phyloP scores from a whole-genome alignment of 2,113 vertebrate species.

The Heptranchias perlo region DNA sequence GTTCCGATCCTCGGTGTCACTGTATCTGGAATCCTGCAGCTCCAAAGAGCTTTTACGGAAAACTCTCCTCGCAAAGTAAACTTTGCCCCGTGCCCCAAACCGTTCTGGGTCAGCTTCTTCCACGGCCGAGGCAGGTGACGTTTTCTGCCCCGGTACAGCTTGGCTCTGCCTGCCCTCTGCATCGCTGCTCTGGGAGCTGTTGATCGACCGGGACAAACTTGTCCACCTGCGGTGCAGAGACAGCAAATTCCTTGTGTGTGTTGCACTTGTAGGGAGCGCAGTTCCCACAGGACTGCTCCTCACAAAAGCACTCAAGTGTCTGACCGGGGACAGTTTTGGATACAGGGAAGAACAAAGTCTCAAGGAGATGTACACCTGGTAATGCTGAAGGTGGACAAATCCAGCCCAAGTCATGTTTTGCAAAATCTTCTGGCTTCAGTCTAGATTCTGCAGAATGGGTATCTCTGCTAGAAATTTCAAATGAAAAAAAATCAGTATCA shows the following conservation, averaged over 20 bases:
- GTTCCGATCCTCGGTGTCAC: slow-evolving; percentile 45
- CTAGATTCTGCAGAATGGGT: not conserved
- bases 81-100: slow-evolving; percentile 58
- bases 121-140: not conserved
- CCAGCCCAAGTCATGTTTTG: not conserved
- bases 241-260: not conserved
- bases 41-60: slow-evolving; percentile 62
- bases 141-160: not conserved
- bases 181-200: not conserved
- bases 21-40: slow-evolving; percentile 53
- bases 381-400: not conserved
- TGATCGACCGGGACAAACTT: not conserved
- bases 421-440: not conserved
- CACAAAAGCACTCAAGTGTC: not conserved
- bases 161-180: not conserved
- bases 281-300: not conserved
- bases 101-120: slow-evolving; percentile 40
- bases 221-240: not conserved
- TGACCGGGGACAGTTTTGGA: not conserved
- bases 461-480: not conserved
- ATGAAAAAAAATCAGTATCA: not conserved
- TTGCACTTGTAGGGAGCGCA: not conserved
- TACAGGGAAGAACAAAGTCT: not conserved
- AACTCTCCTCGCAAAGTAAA: slow-evolving; percentile 58
- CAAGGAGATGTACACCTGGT: not conserved